phyloP scores from a whole-genome alignment of 2,888 invertebrate species.

The Odontocolon sp. region DNA sequence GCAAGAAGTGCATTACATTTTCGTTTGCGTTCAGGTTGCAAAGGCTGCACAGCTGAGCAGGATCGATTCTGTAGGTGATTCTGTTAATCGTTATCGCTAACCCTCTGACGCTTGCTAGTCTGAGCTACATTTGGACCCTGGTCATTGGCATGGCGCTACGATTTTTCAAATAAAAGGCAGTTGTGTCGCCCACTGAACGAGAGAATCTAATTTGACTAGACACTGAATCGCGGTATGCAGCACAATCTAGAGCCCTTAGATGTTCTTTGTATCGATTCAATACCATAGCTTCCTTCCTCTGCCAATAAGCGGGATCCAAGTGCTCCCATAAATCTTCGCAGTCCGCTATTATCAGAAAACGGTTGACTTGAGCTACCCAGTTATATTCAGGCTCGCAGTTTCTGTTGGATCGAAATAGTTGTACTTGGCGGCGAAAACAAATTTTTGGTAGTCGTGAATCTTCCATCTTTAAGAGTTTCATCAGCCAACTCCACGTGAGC shows the following conservation, averaged over 20 bases:
- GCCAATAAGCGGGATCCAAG: neutral
- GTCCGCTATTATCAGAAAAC: neutral
- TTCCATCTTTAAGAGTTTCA: neutral
- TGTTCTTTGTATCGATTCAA: neutral
- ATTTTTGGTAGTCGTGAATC: neutral
- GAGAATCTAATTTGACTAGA: neutral
- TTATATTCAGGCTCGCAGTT: neutral
- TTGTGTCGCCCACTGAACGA: neutral
- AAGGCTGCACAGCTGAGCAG: neutral
- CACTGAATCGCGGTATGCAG: neutral
- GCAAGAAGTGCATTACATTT: neutral
- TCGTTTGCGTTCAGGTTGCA: neutral
- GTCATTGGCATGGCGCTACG: neutral
- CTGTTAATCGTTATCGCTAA: neutral
- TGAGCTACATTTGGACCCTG: neutral
- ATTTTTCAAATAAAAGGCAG: neutral
- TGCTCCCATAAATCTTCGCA: neutral
- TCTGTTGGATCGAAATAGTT: neutral
- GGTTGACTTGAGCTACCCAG: neutral
- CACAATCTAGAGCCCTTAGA: neutral
- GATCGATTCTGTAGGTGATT: neutral
- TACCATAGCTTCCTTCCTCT: neutral
- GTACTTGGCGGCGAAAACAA: neutral
- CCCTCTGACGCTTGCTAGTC: neutral
- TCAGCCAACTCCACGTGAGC: neutral